These are phyloP conservation scores for Apis dorsata DNA, from an alignment of 1,140 invertebrate genomes.

Conservation along the genomic window DNA sequence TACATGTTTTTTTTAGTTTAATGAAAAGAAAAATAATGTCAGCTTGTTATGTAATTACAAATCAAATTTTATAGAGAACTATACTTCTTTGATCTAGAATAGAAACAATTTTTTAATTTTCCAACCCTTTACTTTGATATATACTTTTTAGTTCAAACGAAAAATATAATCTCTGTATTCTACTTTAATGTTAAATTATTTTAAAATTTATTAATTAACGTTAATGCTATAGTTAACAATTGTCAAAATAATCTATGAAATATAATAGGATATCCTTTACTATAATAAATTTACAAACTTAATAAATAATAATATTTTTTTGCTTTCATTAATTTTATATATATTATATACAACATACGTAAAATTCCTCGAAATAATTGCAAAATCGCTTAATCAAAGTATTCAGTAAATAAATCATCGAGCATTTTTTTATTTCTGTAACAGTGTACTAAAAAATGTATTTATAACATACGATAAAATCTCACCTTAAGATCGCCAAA, in stretches of 20 bases:
- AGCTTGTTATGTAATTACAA: no score
- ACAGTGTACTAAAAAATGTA: background rate
- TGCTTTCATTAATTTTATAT: background rate
- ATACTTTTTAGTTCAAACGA: background rate
- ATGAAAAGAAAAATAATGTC: no score
- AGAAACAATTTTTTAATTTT: background rate
- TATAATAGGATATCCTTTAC: background rate
- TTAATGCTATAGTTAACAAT: no score
- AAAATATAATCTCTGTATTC: no score
- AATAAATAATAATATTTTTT: background rate
- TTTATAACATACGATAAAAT: background rate
- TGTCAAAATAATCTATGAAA: background rate
- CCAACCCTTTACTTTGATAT: background rate
- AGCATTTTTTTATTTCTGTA: background rate
- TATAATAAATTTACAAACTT: background rate
- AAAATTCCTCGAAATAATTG: background rate
- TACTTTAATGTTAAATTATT: no score
- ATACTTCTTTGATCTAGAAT: background rate
- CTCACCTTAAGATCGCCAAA: no score
- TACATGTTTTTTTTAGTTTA: no score
- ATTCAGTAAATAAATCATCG: background rate
- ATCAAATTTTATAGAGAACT: conserved; percentile 29
- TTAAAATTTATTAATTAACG: no score
- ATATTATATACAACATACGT: background rate
- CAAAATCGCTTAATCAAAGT: background rate